These are phyloP conservation scores for Daboia siamensis DNA, from an alignment of 2,113 vertebrate species.

Conservation along the genomic window DNA sequence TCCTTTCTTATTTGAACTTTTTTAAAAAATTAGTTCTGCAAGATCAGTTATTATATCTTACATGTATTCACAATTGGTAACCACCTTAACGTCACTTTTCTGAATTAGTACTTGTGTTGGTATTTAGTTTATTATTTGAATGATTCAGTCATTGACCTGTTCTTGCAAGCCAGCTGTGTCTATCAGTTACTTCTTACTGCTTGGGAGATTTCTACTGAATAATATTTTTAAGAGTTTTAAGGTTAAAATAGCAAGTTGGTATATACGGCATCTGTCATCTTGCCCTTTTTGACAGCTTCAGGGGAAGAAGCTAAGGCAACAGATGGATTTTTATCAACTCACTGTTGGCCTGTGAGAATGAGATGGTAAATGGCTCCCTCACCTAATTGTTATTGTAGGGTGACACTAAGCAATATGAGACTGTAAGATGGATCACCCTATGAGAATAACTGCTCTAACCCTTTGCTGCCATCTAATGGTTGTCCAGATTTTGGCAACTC, in stretches of 20 bases:
- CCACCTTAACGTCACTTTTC: background rate
- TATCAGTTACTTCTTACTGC: background rate
- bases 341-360: background rate
- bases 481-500: background rate
- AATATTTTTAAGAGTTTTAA: background rate
- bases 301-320: background rate
- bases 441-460: background rate
- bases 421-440: background rate
- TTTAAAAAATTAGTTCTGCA: background rate
- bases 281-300: background rate
- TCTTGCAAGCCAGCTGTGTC: background rate
- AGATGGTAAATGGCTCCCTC: background rate
- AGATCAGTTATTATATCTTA: background rate
- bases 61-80: background rate
- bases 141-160: background rate
- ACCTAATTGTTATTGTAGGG: background rate
- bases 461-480: background rate
- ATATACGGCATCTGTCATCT: background rate
- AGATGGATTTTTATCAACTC: background rate
- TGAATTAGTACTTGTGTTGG: background rate
- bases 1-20: background rate
- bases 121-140: background rate
- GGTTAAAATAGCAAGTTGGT: background rate
- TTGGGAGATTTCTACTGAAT: background rate
- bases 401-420: background rate